Evolutionary conservation across 92 coral and sea anemone genomes (phyloP), one percentile per base, ranked within the genome.

Genomic region (Epizoanthus stellaris): DNA sequence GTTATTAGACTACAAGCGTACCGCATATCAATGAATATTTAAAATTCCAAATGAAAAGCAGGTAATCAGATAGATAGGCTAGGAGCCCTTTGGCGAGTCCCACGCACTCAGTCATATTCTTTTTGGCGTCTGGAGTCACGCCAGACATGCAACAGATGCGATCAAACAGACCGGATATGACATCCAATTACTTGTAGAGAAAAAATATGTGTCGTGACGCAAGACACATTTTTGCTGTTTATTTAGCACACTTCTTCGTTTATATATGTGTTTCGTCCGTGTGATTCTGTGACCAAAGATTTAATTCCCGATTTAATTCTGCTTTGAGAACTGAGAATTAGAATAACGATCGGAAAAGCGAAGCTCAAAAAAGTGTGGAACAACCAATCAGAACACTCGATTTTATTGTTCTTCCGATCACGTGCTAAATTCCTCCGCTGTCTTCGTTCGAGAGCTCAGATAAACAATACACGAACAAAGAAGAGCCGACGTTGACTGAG

Each of bases 381-480:
- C 11, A 79, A 57, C 83, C 83, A 79, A 79, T 79, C 61, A 79
- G 23, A 79, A 20, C 45, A 40, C 14, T 19, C 43, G 4, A 40
- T 79, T 20, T n/a, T 6, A 63, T 79, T 79, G 72, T 63, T 63
- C 42, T 63, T 10, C 9, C 53, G 15, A 70, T 63, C 83, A 79
- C 83, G 83, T 79, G 83, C 56, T 17, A 59, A 76, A 79, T 79
- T 62, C 83, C 71, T 43, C 45, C 38, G 70, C 83, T 19, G 83
- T 45, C 72, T 42, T 62, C 61, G 71, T 79, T 79, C 83, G 61
- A 45, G 71, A 42, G 53, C 61, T 39, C 43, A 25, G 71, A 79
- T 79, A 79, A 79, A 79, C 83, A 79, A 79, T 42, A 10, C 83
- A 39, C 19, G 57, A 79, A 79, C 83, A 79, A 79, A 77, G 65